These are phyloP conservation scores for Orius laevigatus DNA, from an alignment of 1,140 invertebrate genomes.

Conservation along the genomic window DNA sequence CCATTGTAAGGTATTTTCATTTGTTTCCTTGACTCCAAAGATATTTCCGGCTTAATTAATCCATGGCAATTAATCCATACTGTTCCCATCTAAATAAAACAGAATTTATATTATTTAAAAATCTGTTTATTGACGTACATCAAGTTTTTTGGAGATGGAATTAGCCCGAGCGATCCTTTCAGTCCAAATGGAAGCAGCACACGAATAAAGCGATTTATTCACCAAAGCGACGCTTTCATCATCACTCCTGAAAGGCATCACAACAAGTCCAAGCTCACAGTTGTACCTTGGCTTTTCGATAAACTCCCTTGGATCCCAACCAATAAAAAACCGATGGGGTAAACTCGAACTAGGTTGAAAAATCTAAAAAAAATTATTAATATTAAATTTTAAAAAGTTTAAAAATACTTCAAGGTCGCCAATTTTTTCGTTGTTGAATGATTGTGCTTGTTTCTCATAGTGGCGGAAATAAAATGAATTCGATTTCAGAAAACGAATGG, in stretches of 20 bases:
- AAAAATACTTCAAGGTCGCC: background rate
- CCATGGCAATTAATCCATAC: conserved; percentile 9
- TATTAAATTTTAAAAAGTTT: background rate
- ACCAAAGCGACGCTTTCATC: conserved; percentile 3
- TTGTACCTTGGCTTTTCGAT: conserved; percentile 1
- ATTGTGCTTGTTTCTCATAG: background rate
- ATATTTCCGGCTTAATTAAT: background rate
- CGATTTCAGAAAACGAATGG: background rate
- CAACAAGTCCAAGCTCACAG: background rate
- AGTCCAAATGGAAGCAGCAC: conserved; percentile 6
- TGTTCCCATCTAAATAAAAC: conserved; percentile 2
- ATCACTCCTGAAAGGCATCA: background rate
- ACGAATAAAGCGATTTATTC: conserved; percentile 2
- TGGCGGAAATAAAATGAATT: background rate
- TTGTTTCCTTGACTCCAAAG: conserved; percentile 5
- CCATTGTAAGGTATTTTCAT: conserved; percentile 5
- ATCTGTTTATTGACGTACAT: background rate
- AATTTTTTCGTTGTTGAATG: background rate
- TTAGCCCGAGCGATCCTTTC: conserved; percentile 7
- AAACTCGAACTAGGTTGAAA: conserved; percentile 1
- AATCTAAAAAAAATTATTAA: background rate
- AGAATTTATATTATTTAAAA: background rate
- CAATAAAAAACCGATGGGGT: conserved; percentile 5
- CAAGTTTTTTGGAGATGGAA: conserved; percentile 2
- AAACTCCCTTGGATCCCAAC: conserved; percentile 7